A percentile compares a stretch with the other conserved stretches of the same genome.
phyloP scores from a whole-genome alignment of 2,888 invertebrate species.

The Calameuta idolon region DNA sequence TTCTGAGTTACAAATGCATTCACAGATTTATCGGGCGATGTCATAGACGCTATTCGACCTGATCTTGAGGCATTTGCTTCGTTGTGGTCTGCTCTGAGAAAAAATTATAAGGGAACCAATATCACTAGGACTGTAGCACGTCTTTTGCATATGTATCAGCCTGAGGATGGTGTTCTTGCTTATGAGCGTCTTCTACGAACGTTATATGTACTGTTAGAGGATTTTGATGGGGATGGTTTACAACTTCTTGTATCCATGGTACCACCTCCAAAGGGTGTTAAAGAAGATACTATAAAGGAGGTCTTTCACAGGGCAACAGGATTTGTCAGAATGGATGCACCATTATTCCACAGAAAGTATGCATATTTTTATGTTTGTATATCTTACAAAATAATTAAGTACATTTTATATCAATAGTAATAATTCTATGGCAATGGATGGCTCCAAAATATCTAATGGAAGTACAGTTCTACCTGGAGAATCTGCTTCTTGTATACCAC shows the following conservation, averaged over 20 bases:
- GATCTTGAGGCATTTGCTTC: conserved; percentile 44
- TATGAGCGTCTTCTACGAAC: conserved; percentile 50
- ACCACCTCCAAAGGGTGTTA: conserved; percentile 45
- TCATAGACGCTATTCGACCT: conserved; percentile 31
- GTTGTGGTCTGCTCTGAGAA: conserved; percentile 43
- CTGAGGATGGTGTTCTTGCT: conserved; percentile 51
- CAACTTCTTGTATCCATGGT: conserved; percentile 50
- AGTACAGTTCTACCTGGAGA: background rate
- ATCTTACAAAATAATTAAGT: background rate
- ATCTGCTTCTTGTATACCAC: background rate
- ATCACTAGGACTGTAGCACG: conserved; percentile 47
- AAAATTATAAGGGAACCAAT: conserved; percentile 44
- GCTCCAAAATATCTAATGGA: background rate
- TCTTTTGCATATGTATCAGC: conserved; percentile 52
- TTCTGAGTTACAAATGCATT: conserved; percentile 3
- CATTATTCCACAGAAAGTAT: conserved; percentile 38
- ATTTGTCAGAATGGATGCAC: conserved; percentile 41
- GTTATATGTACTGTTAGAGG: conserved; percentile 42
- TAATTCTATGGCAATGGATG: background rate
- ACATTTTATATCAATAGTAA: background rate
- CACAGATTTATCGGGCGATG: conserved; percentile 21
- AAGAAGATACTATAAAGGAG: conserved; percentile 41
- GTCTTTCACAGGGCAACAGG: conserved; percentile 48
- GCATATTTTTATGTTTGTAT: background rate
- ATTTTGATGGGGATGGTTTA: conserved; percentile 45